A percentile compares a stretch with the other conserved stretches of the same genome.
phyloP scores from a whole-genome alignment of 2,888 invertebrate species.

The Meganola albula region DNA sequence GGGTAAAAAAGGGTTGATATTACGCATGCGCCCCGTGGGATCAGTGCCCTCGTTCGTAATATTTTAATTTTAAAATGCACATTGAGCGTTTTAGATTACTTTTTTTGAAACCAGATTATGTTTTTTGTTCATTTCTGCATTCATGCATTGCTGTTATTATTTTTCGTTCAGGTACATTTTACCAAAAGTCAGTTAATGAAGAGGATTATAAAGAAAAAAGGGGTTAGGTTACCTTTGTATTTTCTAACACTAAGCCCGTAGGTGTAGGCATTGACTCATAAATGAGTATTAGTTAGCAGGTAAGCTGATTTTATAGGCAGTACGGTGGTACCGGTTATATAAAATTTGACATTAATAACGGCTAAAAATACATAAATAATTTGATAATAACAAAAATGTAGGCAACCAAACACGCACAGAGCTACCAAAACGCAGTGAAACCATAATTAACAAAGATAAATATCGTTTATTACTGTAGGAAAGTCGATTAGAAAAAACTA shows the following conservation, averaged over 20 bases:
- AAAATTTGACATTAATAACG: constrained; percentile 49
- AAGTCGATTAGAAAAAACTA: constrained; percentile 78
- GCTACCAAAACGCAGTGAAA: constrained; percentile 70
- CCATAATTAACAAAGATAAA: constrained; percentile 78
- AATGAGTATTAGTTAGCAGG: too few relatives aligned
- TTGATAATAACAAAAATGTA: constrained; percentile 70
- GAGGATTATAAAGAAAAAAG: too few relatives aligned
- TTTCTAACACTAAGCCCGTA: too few relatives aligned
- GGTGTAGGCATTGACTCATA: too few relatives aligned
- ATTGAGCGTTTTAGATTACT: constrained; percentile 31
- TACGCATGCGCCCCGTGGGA: constrained; percentile 72
- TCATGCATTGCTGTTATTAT: too few relatives aligned
- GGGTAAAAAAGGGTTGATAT: constrained; percentile 75
- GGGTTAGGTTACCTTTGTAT: too few relatives aligned
- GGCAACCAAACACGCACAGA: constrained; percentile 67
- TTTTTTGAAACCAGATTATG: constrained; percentile 17
- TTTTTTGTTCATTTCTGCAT: constrained; percentile 14
- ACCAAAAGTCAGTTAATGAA: too few relatives aligned
- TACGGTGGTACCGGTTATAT: not conserved
- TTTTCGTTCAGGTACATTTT: too few relatives aligned
- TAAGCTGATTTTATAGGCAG: too few relatives aligned
- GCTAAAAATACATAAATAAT: constrained; percentile 69
- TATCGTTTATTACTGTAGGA: constrained; percentile 77
- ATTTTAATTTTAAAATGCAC: constrained; percentile 52
- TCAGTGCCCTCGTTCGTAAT: constrained; percentile 67